Evolutionary conservation across 2,113 vertebrate genomes (phyloP).

Genomic region (Carassius carassius): DNA sequence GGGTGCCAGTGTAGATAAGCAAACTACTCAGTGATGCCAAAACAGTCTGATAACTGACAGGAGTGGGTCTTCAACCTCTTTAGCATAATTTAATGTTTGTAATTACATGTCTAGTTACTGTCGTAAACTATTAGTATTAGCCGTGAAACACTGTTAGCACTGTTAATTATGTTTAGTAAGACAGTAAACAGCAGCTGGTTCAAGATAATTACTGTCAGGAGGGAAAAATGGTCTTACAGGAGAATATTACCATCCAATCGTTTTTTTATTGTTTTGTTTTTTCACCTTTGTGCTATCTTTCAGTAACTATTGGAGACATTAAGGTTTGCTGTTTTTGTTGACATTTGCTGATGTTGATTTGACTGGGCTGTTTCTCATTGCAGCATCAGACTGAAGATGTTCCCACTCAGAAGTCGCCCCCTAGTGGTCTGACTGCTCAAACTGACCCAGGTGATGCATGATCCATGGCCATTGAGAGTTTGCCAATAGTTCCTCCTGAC

Average conservation of each 20-base stretch:
- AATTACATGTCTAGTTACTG: slow-evolving; percentile 36
- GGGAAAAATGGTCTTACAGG: background rate
- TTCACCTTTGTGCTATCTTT: background rate
- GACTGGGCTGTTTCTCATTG: slow-evolving; percentile 61
- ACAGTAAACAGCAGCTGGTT: slow-evolving; percentile 39
- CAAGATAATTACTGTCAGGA: slow-evolving; percentile 23
- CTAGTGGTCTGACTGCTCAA: slow-evolving; percentile 73
- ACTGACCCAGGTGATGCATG: slow-evolving; percentile 74
- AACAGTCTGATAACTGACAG: slow-evolving; percentile 12
- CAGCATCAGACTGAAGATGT: slow-evolving; percentile 71
- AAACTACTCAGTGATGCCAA: slow-evolving; percentile 8
- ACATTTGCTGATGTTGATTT: slow-evolving; percentile 45
- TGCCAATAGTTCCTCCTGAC: slow-evolving; percentile 5
- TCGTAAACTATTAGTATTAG: slow-evolving; percentile 38
- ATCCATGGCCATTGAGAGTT: background rate
- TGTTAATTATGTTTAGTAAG: slow-evolving; percentile 38
- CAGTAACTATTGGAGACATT: background rate
- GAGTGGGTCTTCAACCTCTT: slow-evolving; percentile 24
- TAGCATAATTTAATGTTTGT: slow-evolving; percentile 37
- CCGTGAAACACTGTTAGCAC: slow-evolving; percentile 24
- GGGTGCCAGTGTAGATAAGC: background rate
- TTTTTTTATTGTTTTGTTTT: too few species aligned
- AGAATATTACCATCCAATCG: background rate
- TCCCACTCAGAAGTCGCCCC: slow-evolving; percentile 73
- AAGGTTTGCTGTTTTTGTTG: background rate